A percentile compares a stretch with the other conserved stretches of the same genome.
Evolutionary conservation across 2,888 invertebrate genomes (phyloP).

Genomic region (Julus scandinavius): DNA sequence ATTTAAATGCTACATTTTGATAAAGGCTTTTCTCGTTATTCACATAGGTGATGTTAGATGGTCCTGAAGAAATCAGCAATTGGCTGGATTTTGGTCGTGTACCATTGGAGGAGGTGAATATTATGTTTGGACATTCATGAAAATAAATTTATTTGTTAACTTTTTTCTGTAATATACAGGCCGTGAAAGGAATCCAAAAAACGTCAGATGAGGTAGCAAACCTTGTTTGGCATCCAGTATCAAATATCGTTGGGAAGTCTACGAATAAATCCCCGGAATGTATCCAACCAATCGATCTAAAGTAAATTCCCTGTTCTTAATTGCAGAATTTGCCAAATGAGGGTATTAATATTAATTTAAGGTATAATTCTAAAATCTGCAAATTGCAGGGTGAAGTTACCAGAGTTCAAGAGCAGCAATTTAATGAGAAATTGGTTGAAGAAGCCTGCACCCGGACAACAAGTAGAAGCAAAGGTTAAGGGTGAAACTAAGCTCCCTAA

Average conservation of each 20-base stretch:
- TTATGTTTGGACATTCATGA: background rate
- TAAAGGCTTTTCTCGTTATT: background rate
- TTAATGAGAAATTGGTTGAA: slow-evolving; percentile 56
- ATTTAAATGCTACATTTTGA: too few species aligned
- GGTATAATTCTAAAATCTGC: background rate
- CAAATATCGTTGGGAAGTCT: slow-evolving; percentile 77
- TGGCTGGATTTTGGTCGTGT: slow-evolving; percentile 59
- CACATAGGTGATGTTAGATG: slow-evolving; percentile 58
- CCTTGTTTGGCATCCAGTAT: slow-evolving; percentile 77
- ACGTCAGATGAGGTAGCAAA: slow-evolving; percentile 60
- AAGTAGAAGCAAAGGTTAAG: background rate
- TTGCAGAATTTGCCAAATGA: background rate
- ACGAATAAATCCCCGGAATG: slow-evolving; percentile 72
- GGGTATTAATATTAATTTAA: background rate
- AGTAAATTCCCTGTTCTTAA: slow-evolving; percentile 54
- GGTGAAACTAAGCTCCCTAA: background rate
- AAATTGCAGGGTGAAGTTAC: background rate
- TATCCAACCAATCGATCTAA: slow-evolving; percentile 63
- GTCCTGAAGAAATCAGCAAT: slow-evolving; percentile 60
- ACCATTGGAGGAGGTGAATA: slow-evolving; percentile 57
- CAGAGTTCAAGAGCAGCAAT: slow-evolving; percentile 39
- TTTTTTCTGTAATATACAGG: background rate
- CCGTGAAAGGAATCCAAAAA: background rate
- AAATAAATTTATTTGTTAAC: background rate
- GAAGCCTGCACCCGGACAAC: slow-evolving; percentile 15